A percentile compares a stretch with the other conserved stretches of the same genome.
phyloP scores from a whole-genome alignment of 1,140 invertebrate genomes.

The Saccostrea cuccullata region DNA sequence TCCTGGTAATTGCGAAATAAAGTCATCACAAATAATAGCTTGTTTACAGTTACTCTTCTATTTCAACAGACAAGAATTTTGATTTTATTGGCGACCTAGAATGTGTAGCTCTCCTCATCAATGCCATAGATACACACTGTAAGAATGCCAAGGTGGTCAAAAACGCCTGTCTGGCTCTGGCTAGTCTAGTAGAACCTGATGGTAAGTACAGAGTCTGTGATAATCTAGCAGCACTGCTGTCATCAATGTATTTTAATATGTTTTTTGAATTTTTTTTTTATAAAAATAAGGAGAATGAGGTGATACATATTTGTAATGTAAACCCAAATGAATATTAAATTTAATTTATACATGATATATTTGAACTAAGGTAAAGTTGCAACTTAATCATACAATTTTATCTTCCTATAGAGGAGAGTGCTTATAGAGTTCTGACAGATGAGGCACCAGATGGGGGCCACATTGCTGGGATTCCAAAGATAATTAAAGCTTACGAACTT shows the following conservation, averaged over 20 bases:
- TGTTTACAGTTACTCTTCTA: too few species aligned
- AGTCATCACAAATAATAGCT: too few species aligned
- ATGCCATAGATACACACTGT: conserved; percentile 68
- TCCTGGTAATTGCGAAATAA: too few species aligned
- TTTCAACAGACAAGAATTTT: conserved; percentile 72
- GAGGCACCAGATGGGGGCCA: conserved; percentile 62
- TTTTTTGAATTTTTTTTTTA: too few species aligned
- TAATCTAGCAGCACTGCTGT: too few species aligned
- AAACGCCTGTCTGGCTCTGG: conserved; percentile 74
- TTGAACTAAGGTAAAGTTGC: not conserved
- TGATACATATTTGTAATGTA: not conserved
- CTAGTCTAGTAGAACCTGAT: conserved; percentile 74
- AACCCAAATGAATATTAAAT: not conserved
- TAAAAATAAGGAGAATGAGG: too few species aligned
- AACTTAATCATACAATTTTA: not conserved
- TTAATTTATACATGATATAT: not conserved
- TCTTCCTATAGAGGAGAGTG: conserved; percentile 74
- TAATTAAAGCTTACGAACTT: conserved; percentile 71
- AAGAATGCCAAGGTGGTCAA: conserved; percentile 75
- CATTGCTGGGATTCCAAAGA: conserved; percentile 70
- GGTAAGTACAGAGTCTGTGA: conserved; percentile 61
- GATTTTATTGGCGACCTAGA: conserved; percentile 69
- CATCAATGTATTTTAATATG: not conserved
- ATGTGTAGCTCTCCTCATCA: conserved; percentile 69
- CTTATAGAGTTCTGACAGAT: conserved; percentile 73